phyloP scores from a whole-genome alignment of 2,113 vertebrate species.

The Polyodon spathula region DNA sequence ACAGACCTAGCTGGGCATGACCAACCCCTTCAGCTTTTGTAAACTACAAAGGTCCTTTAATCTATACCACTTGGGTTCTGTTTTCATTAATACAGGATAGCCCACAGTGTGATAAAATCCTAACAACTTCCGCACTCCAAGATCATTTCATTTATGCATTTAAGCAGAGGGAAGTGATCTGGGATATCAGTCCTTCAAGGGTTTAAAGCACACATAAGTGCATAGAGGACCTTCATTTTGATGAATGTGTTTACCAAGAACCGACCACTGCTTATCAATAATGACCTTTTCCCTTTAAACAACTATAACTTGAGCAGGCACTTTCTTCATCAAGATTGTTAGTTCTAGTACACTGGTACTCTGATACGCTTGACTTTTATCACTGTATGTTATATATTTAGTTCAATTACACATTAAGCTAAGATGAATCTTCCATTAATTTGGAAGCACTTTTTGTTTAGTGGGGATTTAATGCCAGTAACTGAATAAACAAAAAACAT shows the following conservation, averaged over 20 bases:
- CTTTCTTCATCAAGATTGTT: not conserved
- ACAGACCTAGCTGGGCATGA: constrained; percentile 14
- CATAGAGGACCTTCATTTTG: constrained; percentile 33
- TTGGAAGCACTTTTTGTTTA: too few relatives aligned
- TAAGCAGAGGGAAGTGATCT: constrained; percentile 49
- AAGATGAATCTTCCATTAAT: too few relatives aligned
- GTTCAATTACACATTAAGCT: too few relatives aligned
- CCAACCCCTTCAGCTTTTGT: constrained; percentile 21
- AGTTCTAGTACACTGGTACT: too few relatives aligned
- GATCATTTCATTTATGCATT: constrained; percentile 51
- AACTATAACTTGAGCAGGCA: not conserved
- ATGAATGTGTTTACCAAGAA: constrained; percentile 24
- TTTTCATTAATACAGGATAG: constrained; percentile 47
- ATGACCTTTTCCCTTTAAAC: too few relatives aligned
- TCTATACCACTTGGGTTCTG: constrained; percentile 39
- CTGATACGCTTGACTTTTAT: too few relatives aligned
- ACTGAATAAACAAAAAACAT: too few relatives aligned
- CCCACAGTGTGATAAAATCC: constrained; percentile 45
- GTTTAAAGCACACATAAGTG: constrained; percentile 28
- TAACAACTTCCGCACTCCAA: constrained; percentile 50
- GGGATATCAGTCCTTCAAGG: constrained; percentile 57
- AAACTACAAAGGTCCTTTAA: constrained; percentile 33
- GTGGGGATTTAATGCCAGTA: too few relatives aligned
- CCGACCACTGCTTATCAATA: too few relatives aligned
- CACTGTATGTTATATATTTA: too few relatives aligned